A percentile compares a stretch with the other conserved stretches of the same genome.
Conservation (phyloP, 2,113 vertebrate genomes). For the Callipepla squamata region DNA sequence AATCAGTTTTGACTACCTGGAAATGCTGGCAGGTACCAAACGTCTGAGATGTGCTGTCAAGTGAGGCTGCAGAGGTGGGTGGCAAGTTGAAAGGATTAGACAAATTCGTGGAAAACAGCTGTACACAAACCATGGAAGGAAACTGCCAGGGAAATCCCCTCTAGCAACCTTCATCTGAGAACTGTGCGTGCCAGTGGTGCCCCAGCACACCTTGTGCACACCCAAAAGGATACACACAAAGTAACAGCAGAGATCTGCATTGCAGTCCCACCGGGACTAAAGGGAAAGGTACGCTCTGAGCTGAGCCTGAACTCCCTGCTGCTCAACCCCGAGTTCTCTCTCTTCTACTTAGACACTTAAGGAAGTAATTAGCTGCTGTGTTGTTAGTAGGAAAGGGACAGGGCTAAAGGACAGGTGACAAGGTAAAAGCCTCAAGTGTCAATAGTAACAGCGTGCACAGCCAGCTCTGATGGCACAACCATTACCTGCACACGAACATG, state of each 20-base stretch:
- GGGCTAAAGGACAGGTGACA: background rate
- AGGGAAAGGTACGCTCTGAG: background rate
- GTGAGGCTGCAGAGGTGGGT: background rate
- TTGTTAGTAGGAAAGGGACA: too few species aligned
- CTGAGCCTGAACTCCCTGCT: background rate
- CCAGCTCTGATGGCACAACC: background rate
- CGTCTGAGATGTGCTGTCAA: background rate
- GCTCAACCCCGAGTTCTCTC: background rate
- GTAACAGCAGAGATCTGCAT: background rate
- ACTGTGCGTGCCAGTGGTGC: background rate
- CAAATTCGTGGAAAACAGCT: background rate
- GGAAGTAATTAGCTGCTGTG: background rate
- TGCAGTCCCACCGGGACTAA: background rate
- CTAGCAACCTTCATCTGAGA: accelerated
- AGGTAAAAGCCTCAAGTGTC: background rate
- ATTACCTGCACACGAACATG: background rate
- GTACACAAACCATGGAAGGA: background rate
- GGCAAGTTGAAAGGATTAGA: background rate
- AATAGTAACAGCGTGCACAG: background rate
- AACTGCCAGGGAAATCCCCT: background rate
- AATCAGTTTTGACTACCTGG: background rate
- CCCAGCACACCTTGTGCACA: background rate
- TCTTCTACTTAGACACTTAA: background rate
- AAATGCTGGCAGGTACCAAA: background rate
- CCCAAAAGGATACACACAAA: background rate